phyloP scores from a whole-genome alignment of 2,888 invertebrate genomes.

The Parthenolecanium corni region DNA sequence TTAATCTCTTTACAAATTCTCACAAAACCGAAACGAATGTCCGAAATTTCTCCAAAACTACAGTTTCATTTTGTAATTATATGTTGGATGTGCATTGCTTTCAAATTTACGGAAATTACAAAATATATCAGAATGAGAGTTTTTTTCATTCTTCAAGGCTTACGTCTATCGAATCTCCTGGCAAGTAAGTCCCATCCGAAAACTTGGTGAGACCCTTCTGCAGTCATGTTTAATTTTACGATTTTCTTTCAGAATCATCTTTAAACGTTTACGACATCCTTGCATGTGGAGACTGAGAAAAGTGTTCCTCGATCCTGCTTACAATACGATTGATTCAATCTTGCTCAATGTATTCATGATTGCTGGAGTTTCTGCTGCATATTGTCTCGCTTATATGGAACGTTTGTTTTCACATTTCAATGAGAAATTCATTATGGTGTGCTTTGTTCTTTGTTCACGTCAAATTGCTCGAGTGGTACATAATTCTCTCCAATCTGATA shows the following conservation, averaged over 20 bases:
- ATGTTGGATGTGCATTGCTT: slow-evolving; percentile 13
- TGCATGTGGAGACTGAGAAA: slow-evolving; percentile 2
- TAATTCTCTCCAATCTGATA: neutral
- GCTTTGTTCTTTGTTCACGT: neutral
- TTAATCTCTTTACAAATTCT: slow-evolving; percentile 8
- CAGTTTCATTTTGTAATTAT: neutral
- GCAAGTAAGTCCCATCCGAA: neutral
- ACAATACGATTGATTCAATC: slow-evolving; percentile 3
- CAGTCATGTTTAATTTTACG: neutral
- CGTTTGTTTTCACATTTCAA: slow-evolving; percentile 3
- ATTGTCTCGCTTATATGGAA: neutral
- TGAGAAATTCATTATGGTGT: neutral
- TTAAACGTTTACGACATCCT: neutral
- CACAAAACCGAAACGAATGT: slow-evolving; percentile 15
- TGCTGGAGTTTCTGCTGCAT: slow-evolving; percentile 3
- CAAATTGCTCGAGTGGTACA: slow-evolving; percentile 1
- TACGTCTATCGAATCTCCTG: neutral
- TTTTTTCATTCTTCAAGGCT: neutral
- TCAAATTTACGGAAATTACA: slow-evolving; percentile 8
- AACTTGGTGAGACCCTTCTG: neutral
- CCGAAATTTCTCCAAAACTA: neutral
- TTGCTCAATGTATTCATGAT: slow-evolving; percentile 3
- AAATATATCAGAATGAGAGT: slow-evolving; percentile 1
- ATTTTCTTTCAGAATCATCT: slow-evolving; percentile 1
- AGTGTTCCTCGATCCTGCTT: slow-evolving; percentile 4